These are phyloP conservation scores for Triplophysa yarkandensis DNA, from an alignment of 2,797 vertebrate species.

Conservation along the genomic window DNA sequence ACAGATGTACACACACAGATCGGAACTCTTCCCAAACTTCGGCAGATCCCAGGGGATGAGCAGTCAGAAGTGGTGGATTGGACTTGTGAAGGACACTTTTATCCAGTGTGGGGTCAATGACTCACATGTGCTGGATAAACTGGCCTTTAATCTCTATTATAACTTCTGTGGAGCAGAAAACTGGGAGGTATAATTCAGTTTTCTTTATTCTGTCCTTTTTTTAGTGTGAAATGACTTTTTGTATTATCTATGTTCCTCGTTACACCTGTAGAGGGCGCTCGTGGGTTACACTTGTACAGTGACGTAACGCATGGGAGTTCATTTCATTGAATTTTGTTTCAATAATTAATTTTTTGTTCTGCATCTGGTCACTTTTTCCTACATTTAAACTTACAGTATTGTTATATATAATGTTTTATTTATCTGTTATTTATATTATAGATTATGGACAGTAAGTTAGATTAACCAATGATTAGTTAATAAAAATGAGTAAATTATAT, in stretches of 20 bases:
- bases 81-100: constrained; percentile 82
- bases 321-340: too few relatives aligned
- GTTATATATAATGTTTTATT: too few relatives aligned
- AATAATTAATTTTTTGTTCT: too few relatives aligned
- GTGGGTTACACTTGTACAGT: neutral
- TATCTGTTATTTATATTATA: too few relatives aligned
- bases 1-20: constrained; percentile 71
- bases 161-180: constrained; percentile 78
- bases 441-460: too few relatives aligned
- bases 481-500: too few relatives aligned
- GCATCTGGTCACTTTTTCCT: too few relatives aligned
- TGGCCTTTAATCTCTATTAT: constrained; percentile 81
- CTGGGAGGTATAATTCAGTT: constrained; percentile 80
- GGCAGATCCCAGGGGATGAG: constrained; percentile 79
- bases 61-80: constrained; percentile 85
- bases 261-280: neutral
- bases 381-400: too few relatives aligned
- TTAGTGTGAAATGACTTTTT: neutral
- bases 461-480: too few relatives aligned
- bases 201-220: too few relatives aligned
- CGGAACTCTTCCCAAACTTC: constrained; percentile 84
- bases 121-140: constrained; percentile 62
- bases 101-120: constrained; percentile 75
- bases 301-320: neutral
- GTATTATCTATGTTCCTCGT: neutral